These are phyloP conservation scores for Mercenaria mercenaria DNA, from an alignment of 1,140 invertebrate species.

Conservation along the genomic window DNA sequence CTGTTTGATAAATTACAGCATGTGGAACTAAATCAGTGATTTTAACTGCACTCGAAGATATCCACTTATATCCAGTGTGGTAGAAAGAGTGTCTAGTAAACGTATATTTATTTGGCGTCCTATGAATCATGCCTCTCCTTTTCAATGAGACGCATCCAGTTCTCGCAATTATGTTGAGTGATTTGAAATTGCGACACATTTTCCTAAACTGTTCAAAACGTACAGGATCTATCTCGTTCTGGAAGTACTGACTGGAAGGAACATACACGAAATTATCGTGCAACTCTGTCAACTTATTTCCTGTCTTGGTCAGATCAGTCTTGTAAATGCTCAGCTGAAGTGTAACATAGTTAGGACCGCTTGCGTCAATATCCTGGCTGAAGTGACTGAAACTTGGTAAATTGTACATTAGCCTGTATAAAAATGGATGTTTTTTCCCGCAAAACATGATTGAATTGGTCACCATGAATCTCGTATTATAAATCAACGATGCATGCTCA, in stretches of 20 bases:
- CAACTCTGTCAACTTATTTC: not conserved
- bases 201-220: slow-evolving; percentile 51
- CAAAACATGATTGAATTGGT: slow-evolving; percentile 83
- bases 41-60: slow-evolving; percentile 5
- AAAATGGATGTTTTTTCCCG: slow-evolving; percentile 76
- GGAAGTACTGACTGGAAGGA: slow-evolving; percentile 58
- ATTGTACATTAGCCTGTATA: slow-evolving; percentile 75
- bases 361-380: slow-evolving; percentile 78
- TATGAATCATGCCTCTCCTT: not conserved
- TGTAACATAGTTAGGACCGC: slow-evolving; percentile 80
- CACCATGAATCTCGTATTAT: slow-evolving; percentile 74
- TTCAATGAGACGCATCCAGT: slow-evolving; percentile 48
- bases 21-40: not conserved
- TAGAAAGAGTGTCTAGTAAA: slow-evolving; percentile 55
- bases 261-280: slow-evolving; percentile 30
- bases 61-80: slow-evolving; percentile 49
- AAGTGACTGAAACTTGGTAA: slow-evolving; percentile 75
- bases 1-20: not conserved
- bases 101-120: not conserved
- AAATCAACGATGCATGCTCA: slow-evolving; percentile 76
- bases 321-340: slow-evolving; percentile 69
- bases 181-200: slow-evolving; percentile 30
- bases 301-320: not conserved
- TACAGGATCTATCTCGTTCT: slow-evolving; percentile 52
- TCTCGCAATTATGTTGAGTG: slow-evolving; percentile 18